Conservation (phyloP, 2,888 invertebrate genomes). For the Drosophila buzzatii region DNA sequence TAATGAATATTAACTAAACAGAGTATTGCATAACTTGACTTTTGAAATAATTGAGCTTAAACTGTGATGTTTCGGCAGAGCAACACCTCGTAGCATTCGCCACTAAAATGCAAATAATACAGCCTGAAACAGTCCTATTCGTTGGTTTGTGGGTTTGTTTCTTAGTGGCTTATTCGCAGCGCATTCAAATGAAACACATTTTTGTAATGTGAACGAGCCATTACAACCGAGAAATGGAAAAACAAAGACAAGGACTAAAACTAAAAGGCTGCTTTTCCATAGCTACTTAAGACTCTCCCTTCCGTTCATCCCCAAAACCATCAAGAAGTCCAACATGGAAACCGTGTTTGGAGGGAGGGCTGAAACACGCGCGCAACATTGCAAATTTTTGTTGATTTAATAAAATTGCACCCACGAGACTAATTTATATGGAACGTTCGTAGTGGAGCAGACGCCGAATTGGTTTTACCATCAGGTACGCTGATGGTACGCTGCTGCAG, state of each 20-base stretch:
- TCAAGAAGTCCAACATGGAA: constrained; percentile 30
- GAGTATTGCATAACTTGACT: too few species aligned
- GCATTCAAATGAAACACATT: constrained; percentile 73
- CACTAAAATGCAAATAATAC: constrained; percentile 73
- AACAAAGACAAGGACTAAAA: constrained; percentile 10
- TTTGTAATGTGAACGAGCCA: constrained; percentile 57
- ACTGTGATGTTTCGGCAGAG: too few species aligned
- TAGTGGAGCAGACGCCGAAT: constrained; percentile 73
- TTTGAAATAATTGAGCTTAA: not conserved
- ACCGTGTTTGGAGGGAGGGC: constrained; percentile 31
- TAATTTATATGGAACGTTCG: constrained; percentile 83
- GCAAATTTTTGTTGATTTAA: constrained; percentile 85
- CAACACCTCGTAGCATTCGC: constrained; percentile 6
- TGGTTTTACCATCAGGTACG: constrained; percentile 77
- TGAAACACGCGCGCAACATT: constrained; percentile 70
- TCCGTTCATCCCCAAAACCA: not conserved
- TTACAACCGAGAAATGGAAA: constrained; percentile 15
- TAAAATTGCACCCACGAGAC: constrained; percentile 85
- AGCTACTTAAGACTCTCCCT: constrained; percentile 63
- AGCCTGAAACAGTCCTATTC: constrained; percentile 55
- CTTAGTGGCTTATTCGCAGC: constrained; percentile 49
- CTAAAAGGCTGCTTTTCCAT: constrained; percentile 28
- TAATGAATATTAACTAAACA: too few species aligned
- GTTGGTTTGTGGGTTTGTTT: too few species aligned
- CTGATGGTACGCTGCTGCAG: constrained; percentile 50